Conservation (phyloP, 2,797 vertebrate genomes). For the Luscinia megarhynchos region DNA sequence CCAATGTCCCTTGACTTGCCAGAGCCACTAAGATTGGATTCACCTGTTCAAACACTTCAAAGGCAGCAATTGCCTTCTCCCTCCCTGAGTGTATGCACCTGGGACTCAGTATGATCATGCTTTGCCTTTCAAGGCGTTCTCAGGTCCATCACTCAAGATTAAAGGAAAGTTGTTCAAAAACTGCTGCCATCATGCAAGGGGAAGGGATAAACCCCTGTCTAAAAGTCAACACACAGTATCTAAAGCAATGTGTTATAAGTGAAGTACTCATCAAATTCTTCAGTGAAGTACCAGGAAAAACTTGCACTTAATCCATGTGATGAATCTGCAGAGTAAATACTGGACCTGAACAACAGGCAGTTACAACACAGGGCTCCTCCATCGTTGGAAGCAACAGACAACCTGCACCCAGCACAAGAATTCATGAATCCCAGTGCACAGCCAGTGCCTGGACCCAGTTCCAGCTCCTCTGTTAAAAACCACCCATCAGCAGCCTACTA, state of each 20-base stretch:
- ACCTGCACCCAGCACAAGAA: not conserved
- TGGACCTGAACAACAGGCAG: not conserved
- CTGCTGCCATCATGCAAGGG: not conserved
- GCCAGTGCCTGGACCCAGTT: not conserved
- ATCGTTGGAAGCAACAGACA: not conserved
- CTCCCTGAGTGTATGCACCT: not conserved
- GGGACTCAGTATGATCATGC: not conserved
- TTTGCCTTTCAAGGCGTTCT: not conserved
- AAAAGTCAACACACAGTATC: not conserved
- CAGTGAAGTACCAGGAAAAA: not conserved
- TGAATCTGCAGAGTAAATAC: not conserved
- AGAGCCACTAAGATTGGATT: not conserved
- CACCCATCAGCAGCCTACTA: not conserved
- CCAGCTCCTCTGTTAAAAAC: not conserved
- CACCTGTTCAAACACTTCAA: not conserved
- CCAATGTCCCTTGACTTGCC: not conserved
- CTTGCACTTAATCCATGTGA: not conserved
- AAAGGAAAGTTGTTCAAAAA: not conserved
- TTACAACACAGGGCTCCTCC: not conserved
- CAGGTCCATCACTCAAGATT: not conserved
- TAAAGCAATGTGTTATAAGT: not conserved
- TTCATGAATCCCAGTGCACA: not conserved
- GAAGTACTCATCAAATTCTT: not conserved
- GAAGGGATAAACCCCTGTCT: not conserved
- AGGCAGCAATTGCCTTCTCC: not conserved